Base-by-base conservation (phyloP, 2,113 vertebrate genomes). In the Erpornis zantholeuca region DNA sequence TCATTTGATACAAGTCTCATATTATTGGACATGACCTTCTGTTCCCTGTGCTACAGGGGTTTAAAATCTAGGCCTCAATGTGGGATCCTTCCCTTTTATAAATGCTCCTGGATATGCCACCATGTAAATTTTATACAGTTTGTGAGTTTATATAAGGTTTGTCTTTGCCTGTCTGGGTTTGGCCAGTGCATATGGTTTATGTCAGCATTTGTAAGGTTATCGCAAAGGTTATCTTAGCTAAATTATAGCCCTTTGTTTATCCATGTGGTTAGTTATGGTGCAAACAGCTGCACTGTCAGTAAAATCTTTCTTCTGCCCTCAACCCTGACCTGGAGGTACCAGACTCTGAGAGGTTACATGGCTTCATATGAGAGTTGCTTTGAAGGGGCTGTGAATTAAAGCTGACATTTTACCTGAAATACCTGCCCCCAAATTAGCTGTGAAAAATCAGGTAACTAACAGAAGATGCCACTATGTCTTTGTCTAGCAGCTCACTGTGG, bases 241-340 rank as follows among this genome's bases (percentile, higher is more conserved):
- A 96, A 96, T 96, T 92, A 94, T 96, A 91, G 88, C 42, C 69
- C 54, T 97, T 95, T 97, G 88, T 97, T 97, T 97, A 92, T 95
- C 90, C 96, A 94, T 31, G 52, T 95, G 91, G 79, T 94, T 91
- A 53, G 83, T 69, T 93, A 91, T 52, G 90, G 94, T 82, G 81
- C 94, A 96, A 95, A 94, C 90, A 97, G 90, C 95, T 97, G 90
- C 81, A 86, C 75, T 92, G 92, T 95, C 97, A 96, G 93, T 65
- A 95, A 93, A 95, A 95, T 92, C 85, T 91, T 96, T 91, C 93
- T 87, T 71, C 86, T 91, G 92, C 92, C 95, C 94, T 90, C 93
- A 96, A 6, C 92, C 77, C 94, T 96, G 94, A 97, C 95, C 96
- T 70, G 79, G 82, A 92, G 92, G 92, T 92, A 97, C 82, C 86